These are phyloP conservation scores for Rhinopithecus roxellana DNA, from an alignment of 2,113 vertebrate genomes.

Conservation along the genomic window DNA sequence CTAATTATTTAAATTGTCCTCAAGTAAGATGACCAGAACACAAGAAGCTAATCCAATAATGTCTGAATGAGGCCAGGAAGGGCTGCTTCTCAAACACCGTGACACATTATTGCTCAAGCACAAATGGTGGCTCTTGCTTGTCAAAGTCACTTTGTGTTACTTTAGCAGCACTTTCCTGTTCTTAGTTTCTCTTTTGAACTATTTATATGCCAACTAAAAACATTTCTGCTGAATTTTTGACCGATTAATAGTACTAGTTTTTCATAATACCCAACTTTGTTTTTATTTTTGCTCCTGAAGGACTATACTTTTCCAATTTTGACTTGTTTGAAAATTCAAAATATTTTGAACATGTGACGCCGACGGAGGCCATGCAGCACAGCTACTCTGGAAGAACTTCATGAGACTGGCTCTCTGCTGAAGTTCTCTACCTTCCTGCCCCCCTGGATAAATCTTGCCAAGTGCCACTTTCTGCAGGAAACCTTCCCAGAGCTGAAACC, in stretches of 20 bases:
- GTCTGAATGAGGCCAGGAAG: neutral
- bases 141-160: neutral
- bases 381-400: neutral
- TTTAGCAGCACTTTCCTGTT: neutral
- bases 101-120: neutral
- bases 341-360: neutral
- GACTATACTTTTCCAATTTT: neutral
- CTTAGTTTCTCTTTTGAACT: neutral
- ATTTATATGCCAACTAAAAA: neutral
- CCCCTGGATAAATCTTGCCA: neutral
- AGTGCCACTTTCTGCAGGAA: neutral
- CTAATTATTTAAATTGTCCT: slow-evolving; percentile 35
- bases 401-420: neutral
- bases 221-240: neutral
- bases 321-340: neutral
- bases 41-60: neutral
- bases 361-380: neutral
- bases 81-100: neutral
- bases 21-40: neutral
- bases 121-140: neutral
- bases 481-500: neutral
- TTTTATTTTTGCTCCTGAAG: neutral
- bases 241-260: neutral
- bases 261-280: neutral
- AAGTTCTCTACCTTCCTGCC: neutral